Base-by-base conservation (phyloP, 2,113 vertebrate species). In the Ramphastos sulfuratus region DNA sequence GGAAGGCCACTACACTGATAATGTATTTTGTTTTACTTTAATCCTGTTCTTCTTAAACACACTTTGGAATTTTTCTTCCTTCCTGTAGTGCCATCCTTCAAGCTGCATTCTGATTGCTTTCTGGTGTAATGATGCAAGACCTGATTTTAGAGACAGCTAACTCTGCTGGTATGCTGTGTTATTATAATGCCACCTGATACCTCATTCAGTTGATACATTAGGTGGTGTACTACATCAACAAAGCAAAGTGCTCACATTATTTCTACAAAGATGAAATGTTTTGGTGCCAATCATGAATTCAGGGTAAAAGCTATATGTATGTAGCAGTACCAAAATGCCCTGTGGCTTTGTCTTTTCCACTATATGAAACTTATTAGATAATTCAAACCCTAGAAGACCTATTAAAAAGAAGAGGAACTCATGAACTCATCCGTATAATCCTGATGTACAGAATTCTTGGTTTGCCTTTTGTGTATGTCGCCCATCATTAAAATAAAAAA, bases 111-210 rank as follows among this genome's bases (percentile, higher is more conserved):
- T 87, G 44, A 42, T 78, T 90, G 82, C 65, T 92, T 91, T 83
- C 87, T 6, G 33, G 77, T 95, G 85, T 93, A 96, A 63, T 93
- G 95, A 88, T 94, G 94, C 93, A 96, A 88, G 91, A 78, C 85
- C 35, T 79, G 91, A 95, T 95, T 90, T 93, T 23, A 88, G 72
- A 95, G 82, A 93, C 91, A 96, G 93, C 76, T 81, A 88, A 61
- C 44, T 83, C 82, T 55, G 61, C 65, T 96, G 92, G 95, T 90
- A 52, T 50, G 60, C 84, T 80, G 56, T 75, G 44, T 87, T 94
- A 50, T 55, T 87, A 87, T 65, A 93, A 84, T 94, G 87, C 94
- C 94, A 67, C 72, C 89, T 78, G 93, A 90, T 96, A 87, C n/a
- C 84, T 93, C 75, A 65, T 95, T 94, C 11, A 11, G 86, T 94